phyloP scores from a whole-genome alignment of 2,797 vertebrate species.

The Enteromius afrohamiltoni region DNA sequence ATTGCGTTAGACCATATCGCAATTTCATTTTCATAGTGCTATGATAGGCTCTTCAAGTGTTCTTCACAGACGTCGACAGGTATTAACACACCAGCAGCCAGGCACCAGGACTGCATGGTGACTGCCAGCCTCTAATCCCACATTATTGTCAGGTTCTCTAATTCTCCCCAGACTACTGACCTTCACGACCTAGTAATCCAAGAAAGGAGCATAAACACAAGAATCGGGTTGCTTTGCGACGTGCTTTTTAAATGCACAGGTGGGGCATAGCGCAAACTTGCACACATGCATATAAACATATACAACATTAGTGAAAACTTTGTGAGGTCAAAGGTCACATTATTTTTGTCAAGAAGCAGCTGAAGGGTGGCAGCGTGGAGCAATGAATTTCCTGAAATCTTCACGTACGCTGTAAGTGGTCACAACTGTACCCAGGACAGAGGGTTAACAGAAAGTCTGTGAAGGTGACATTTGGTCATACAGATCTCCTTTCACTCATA shows the following conservation, averaged over 20 bases:
- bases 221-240: constrained; percentile 70
- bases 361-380: constrained; percentile 37
- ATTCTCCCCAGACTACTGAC: constrained; percentile 61
- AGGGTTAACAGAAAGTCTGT: constrained; percentile 65
- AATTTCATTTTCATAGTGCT: neutral
- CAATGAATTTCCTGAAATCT: constrained; percentile 51
- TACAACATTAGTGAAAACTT: constrained; percentile 47
- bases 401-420: constrained; percentile 10
- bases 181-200: constrained; percentile 55
- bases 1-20: neutral
- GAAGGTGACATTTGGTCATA: constrained; percentile 69
- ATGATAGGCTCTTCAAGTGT: neutral
- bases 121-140: constrained; percentile 59
- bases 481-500: constrained; percentile 75
- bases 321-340: constrained; percentile 68
- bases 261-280: constrained; percentile 52
- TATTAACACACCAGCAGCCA: constrained; percentile 27
- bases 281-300: constrained; percentile 8
- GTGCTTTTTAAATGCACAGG: constrained; percentile 66
- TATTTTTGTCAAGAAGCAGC: constrained; percentile 67
- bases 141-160: constrained; percentile 67
- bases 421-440: constrained; percentile 60
- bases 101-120: constrained; percentile 42
- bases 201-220: constrained; percentile 51
- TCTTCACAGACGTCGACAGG: constrained; percentile 5